Base-by-base conservation (phyloP, 2,797 vertebrate species). In the Peromyscus attwateri region DNA sequence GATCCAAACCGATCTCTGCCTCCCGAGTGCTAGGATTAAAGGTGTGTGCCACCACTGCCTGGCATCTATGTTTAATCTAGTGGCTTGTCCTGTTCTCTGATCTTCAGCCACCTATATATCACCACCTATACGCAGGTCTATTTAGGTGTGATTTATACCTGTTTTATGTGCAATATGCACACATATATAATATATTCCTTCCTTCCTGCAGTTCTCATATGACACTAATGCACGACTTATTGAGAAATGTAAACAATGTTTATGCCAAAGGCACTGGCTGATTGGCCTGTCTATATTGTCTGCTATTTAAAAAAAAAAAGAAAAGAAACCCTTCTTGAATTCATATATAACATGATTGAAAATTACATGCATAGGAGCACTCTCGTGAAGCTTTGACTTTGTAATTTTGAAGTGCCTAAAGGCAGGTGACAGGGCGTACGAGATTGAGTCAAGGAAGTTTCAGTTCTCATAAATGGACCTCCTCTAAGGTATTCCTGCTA, bases 391-490 rank as follows among this genome's bases (percentile, higher is more conserved):
- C 46, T 96, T 66, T 80, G 40, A 85, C 49, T 82, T 11, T 83
- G 31, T 95, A 71, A 94, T 97, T 97, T 93, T 93, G 96, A 97
- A 92, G 71, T 89, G 85, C 87, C 64, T 87, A 80, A 82, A 95
- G 92, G 92, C 57, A 95, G 93, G 94, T 91, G 71, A 62, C 60
- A 68, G 62, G 73, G 4, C 73, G 71, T 17, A 94, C 49, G 84
- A 96, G 55, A 89, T 31, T 57, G 40, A 89, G n/a, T 88, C 46
- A 84, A 37, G 93, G 82, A 95, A 92, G 62, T 93, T 97, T 95
- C 87, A 79, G 83, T 96, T 94, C 77, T 92, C 83, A 70, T 90
- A 94, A 92, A 87, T 87, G 83, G 90, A 88, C 77, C n/a, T 90
- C 79, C 92, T 92, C 80, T 80, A 57, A 93, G 87, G 73, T 92